Conservation (phyloP, 2,888 invertebrate genomes). For the Scelioninae gen. 1 region DNA sequence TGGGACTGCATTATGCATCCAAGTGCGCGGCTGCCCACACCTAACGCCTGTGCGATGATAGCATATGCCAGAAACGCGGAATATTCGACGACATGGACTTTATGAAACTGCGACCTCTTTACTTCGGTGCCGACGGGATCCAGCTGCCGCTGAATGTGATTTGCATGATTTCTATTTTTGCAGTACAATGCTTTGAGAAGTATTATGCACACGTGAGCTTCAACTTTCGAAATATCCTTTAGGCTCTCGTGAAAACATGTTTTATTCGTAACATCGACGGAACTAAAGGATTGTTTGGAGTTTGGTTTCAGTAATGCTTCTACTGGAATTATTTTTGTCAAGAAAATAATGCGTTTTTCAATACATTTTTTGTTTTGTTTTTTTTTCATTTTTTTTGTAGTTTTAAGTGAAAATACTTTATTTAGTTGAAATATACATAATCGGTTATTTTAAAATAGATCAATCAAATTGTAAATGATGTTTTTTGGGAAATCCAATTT, state of each 20-base stretch:
- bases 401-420: too few species aligned
- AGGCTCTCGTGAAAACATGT: slow-evolving; percentile 52
- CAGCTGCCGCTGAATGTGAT: slow-evolving; percentile 66
- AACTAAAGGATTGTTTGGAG: slow-evolving; percentile 21
- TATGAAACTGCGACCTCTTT: slow-evolving; percentile 66
- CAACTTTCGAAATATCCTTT: slow-evolving; percentile 60
- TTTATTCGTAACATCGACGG: slow-evolving; percentile 44
- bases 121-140: slow-evolving; percentile 45
- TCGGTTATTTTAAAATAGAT: too few species aligned
- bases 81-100: slow-evolving; percentile 69
- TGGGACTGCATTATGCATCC: slow-evolving; percentile 82
- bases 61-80: slow-evolving; percentile 66
- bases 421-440: too few species aligned
- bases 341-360: slow-evolving; percentile 5
- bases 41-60: slow-evolving; percentile 58
- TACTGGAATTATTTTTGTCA: background rate
- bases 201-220: slow-evolving; percentile 65
- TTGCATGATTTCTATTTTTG: slow-evolving; percentile 68
- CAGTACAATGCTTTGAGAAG: slow-evolving; percentile 50
- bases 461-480: too few species aligned
- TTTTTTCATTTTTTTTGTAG: too few species aligned
- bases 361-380: too few species aligned
- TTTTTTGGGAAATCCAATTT: too few species aligned
- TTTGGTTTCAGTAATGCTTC: slow-evolving; percentile 21
- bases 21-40: slow-evolving; percentile 72